Conservation (phyloP, 2,113 vertebrate genomes). For the Cavia aperea region DNA sequence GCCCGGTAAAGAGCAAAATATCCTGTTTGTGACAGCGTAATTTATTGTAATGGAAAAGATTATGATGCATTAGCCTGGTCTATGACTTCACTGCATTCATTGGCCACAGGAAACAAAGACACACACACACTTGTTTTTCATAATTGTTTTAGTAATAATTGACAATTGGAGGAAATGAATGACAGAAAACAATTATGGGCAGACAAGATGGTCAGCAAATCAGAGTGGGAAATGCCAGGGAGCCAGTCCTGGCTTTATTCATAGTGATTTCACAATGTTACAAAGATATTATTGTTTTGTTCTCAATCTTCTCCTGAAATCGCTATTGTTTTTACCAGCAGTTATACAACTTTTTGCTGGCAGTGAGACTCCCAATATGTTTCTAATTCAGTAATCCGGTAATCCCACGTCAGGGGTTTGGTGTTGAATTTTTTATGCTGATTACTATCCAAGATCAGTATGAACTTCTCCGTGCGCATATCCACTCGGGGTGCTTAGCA, state of each 20-base stretch:
- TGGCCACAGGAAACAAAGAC: conserved; percentile 66
- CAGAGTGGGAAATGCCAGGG: conserved; percentile 40
- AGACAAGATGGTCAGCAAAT: conserved; percentile 65
- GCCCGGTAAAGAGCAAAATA: not conserved
- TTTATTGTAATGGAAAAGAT: conserved; percentile 64
- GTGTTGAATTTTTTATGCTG: not conserved
- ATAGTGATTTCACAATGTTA: not conserved
- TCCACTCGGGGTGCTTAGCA: accelerated
- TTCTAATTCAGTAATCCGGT: conserved; percentile 44
- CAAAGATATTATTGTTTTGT: conserved; percentile 51
- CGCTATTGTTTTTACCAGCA: conserved; percentile 45
- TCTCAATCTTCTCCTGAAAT: conserved; percentile 37
- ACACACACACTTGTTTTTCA: conserved; percentile 41
- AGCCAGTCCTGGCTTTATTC: not conserved
- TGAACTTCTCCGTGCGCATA: not conserved
- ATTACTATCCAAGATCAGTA: not conserved
- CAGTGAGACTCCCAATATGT: not conserved
- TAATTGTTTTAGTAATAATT: conserved; percentile 72
- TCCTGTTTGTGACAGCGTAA: conserved; percentile 69
- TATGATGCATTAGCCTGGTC: conserved; percentile 39
- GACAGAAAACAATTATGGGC: conserved; percentile 66
- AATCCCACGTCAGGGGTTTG: not conserved
- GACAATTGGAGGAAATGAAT: conserved; percentile 73
- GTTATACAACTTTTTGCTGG: conserved; percentile 45
- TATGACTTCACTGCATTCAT: conserved; percentile 65